phyloP scores from a whole-genome alignment of 2,888 invertebrate genomes.

The Suillia variegata region DNA sequence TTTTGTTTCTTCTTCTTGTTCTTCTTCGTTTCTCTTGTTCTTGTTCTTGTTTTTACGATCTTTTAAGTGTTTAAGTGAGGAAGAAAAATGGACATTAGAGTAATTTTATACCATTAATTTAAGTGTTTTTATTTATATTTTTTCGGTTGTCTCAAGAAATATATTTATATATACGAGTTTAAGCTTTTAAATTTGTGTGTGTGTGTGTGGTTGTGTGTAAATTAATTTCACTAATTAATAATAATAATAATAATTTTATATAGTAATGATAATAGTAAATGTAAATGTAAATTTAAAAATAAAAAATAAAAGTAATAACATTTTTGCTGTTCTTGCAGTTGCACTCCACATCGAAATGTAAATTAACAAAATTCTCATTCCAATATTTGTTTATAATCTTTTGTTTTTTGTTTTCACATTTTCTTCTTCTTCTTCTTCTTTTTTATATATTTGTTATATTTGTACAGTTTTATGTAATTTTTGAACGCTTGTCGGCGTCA shows the following conservation, averaged over 20 bases:
- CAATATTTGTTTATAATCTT: background rate
- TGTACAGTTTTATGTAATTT: no score
- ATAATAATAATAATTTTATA: conserved; percentile 1
- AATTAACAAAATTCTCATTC: background rate
- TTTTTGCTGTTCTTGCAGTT: conserved; percentile 5
- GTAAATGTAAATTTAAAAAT: background rate
- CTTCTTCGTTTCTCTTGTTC: no score
- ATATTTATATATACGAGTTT: background rate
- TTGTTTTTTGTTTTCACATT: background rate
- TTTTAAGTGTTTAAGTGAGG: background rate
- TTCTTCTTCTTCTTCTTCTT: background rate
- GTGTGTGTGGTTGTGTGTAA: background rate
- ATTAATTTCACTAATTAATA: conserved; percentile 1
- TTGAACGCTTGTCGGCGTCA: no score
- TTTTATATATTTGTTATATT: background rate
- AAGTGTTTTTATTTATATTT: background rate
- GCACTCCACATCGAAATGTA: no score
- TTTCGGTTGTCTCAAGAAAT: background rate
- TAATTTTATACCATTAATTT: background rate
- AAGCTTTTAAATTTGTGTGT: background rate
- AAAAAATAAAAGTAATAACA: background rate
- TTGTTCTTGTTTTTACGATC: no score
- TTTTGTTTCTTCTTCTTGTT: no score
- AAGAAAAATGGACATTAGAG: background rate
- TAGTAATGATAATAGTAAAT: background rate